Conservation (phyloP, 1,140 invertebrate genomes). For the Lucilia cuprina region DNA sequence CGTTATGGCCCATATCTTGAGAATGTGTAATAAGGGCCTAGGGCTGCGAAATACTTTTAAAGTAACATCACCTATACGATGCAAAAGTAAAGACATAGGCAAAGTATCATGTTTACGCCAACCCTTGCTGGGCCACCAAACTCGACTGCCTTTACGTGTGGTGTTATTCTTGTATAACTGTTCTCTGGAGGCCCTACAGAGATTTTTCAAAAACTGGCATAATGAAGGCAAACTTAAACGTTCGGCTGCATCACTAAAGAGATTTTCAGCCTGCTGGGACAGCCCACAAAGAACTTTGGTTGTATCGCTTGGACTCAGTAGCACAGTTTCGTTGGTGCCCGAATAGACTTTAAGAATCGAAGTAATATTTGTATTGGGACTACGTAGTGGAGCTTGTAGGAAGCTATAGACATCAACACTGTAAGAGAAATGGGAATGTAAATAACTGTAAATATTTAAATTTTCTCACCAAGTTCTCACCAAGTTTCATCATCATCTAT, state of each 20-base stretch:
- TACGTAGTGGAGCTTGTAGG: conserved; percentile 74
- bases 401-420: conserved; percentile 85
- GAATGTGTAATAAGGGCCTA: conserved; percentile 86
- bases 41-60: conserved; percentile 86
- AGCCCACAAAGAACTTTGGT: conserved; percentile 86
- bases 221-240: conserved; percentile 85
- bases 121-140: conserved; percentile 61
- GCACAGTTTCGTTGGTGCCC: conserved; percentile 68
- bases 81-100: conserved; percentile 71
- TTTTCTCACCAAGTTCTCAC: conserved; percentile 58
- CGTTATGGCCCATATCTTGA: conserved; percentile 88
- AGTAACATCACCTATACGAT: conserved; percentile 85
- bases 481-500: conserved; percentile 79
- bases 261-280: conserved; percentile 83
- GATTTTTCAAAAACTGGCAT: conserved; percentile 79
- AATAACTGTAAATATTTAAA: conserved; percentile 5
- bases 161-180: conserved; percentile 71
- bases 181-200: conserved; percentile 82
- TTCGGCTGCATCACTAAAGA: conserved; percentile 85
- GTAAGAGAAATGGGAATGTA: conserved; percentile 45
- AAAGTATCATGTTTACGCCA: conserved; percentile 63
- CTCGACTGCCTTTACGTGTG: conserved; percentile 65
- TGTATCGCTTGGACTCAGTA: conserved; percentile 80
- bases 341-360: conserved; percentile 61
- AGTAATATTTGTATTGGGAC: conserved; percentile 65